phyloP scores from a whole-genome alignment of 2,797 vertebrate genomes.

The Aphelocoma californica region DNA sequence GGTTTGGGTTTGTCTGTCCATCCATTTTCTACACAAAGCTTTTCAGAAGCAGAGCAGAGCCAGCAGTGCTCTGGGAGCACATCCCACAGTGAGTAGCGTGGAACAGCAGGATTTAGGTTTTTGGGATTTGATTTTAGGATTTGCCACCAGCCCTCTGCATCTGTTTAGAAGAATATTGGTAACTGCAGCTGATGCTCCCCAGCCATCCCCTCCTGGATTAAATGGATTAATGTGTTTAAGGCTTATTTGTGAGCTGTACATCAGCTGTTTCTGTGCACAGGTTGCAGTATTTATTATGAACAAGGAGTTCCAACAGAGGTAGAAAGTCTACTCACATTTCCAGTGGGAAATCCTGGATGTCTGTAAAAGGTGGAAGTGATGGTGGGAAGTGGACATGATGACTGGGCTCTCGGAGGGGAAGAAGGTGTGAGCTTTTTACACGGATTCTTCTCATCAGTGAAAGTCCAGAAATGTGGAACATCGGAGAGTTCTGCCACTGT shows the following conservation, averaged over 20 bases:
- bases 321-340: background rate
- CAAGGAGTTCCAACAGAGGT: background rate
- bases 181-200: background rate
- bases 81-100: rapidly evolving
- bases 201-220: background rate
- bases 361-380: background rate
- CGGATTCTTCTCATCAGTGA: background rate
- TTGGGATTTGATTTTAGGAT: background rate
- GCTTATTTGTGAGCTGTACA: background rate
- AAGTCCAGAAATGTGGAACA: background rate
- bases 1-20: background rate
- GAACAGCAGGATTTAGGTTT: background rate
- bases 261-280: background rate
- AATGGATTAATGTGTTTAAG: background rate
- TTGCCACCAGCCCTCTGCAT: background rate
- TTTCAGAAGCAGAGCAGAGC: background rate
- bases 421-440: background rate
- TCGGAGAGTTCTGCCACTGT: background rate
- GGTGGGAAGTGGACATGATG: background rate
- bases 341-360: background rate
- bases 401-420: background rate
- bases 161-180: background rate
- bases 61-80: background rate
- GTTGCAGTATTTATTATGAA: background rate
- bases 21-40: background rate